phyloP scores from a whole-genome alignment of 2,888 invertebrate species.

The Mamestra brassicae region DNA sequence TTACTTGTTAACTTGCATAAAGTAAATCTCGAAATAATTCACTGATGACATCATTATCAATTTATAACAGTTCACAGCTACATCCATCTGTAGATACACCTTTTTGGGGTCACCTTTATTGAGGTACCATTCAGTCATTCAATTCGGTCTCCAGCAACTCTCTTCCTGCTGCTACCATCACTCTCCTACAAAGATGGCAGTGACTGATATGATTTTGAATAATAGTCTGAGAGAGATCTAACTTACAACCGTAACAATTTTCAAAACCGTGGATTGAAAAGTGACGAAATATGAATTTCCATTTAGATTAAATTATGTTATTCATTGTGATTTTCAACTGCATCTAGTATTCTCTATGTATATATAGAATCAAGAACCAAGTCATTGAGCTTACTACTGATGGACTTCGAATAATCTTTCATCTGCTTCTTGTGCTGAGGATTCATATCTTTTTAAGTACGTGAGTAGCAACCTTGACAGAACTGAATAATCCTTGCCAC shows the following conservation, averaged over 20 bases:
- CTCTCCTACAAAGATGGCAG: background rate
- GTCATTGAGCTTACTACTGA: background rate
- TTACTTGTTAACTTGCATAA: background rate
- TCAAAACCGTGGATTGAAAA: too few relatives aligned
- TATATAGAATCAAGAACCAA: background rate
- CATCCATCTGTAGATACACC: too few relatives aligned
- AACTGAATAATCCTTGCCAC: constrained; percentile 1
- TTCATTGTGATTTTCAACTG: background rate
- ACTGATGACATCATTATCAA: background rate
- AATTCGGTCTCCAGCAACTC: background rate
- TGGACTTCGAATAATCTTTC: background rate
- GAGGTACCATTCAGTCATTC: background rate
- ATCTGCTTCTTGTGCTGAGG: too few relatives aligned
- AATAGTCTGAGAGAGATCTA: background rate
- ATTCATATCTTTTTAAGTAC: too few relatives aligned
- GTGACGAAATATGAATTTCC: too few relatives aligned
- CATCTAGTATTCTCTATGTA: background rate
- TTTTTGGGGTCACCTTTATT: too few relatives aligned
- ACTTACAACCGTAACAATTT: too few relatives aligned
- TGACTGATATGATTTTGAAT: background rate
- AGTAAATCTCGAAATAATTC: too few relatives aligned
- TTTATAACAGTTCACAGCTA: too few relatives aligned
- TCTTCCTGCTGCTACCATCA: background rate
- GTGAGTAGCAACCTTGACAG: background rate
- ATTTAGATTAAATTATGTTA: background rate